Base-by-base conservation (phyloP, 2,888 invertebrate genomes). In the Drosophila picticornis region DNA sequence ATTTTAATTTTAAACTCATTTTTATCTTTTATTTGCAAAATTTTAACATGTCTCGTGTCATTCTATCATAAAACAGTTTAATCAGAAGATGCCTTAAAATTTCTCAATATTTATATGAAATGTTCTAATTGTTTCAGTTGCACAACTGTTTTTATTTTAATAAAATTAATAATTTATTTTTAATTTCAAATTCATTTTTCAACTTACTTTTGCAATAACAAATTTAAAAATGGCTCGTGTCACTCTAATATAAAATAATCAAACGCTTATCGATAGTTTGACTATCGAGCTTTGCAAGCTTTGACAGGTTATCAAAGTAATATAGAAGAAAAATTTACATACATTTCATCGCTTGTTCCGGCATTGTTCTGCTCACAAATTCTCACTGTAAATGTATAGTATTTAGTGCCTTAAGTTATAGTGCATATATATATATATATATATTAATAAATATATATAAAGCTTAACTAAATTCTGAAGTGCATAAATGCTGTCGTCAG, bases 401-500 rank as follows among this genome's bases (percentile, higher is more conserved):
- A 63, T 63, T 65, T 70, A 59, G 82, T 70, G 78, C 65, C 68
- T 61, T 79, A 58, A 43, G n/a, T 55, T 52, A 58, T 43, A 46
- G 22, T 43, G 22, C 11, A 19, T 1, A 36, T 6, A 36, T 36
- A 32, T 32, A 55, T 46, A 51, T 50, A 60, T 38, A 36, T 19
- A 38, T 38, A n/a, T 5, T 16, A 2, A 16, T 5, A 36, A 2
- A 16, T 36, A 36, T 36, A 58, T 50, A 51, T 51, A 60, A 46
- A 79, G 61, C 38, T 22, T 32, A 38, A 52, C 29, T 9, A 19
- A 68, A 55, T 52, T 38, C 57, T 31, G 31, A 52, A 67, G 9
- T 65, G 65, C 69, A 27, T 85, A 82, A 91, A 95, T 95, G 95
- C 93, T 95, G 83, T 94, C 95, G 90, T 94, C 94, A 86, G 91